Evolutionary conservation across 2,797 vertebrate genomes (phyloP), one percentile per base, ranked within the genome.

Genomic region (Amniataba percoides): DNA sequence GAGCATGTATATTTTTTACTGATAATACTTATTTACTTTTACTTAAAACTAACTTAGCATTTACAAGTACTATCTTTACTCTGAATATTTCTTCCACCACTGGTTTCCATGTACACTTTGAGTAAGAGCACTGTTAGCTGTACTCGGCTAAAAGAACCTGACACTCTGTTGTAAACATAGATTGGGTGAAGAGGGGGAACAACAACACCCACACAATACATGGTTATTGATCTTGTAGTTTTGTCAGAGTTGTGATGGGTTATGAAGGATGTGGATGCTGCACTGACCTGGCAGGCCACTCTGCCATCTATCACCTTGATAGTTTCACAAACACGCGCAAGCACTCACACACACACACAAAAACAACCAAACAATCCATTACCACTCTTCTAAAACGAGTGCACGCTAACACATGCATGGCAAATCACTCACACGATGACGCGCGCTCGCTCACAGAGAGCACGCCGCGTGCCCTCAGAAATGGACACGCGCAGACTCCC

Each of bases 231-330:
- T 80, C 46, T 48, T 70, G 58, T 52, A 64, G 58, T 71, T 74
- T 73, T 65, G 64, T 70, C 42, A 23, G 53, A 60, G 64, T 7
- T 45, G 19, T 74, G 65, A 74, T 71, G 48, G 51, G 66, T 52
- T 74, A 61, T 71, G 74, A 83, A 16, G n/a, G 60, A 71, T 82
- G 57, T 48, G 80, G 53, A 76, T 74, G 43, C 45, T 79, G 63
- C 45, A 69, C 58, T 72, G 71, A 66, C 70, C 80, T 59, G 61
- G 60, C n/a, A 3, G 49, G 31, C 34, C 61, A 71, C 34, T 40
- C 27, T 61, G 39, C 45, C 45, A 82, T 77, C 65, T 48, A 62
- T 82, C 83, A 74, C 31, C 19, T 66, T 12, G 53, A 23, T 12
- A 72, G 52, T 65, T 55, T 52, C 42, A 56, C 34, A 36, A 40